These are phyloP conservation scores for Rhingia rostrata DNA, from an alignment of 2,888 invertebrate genomes.

Conservation along the genomic window DNA sequence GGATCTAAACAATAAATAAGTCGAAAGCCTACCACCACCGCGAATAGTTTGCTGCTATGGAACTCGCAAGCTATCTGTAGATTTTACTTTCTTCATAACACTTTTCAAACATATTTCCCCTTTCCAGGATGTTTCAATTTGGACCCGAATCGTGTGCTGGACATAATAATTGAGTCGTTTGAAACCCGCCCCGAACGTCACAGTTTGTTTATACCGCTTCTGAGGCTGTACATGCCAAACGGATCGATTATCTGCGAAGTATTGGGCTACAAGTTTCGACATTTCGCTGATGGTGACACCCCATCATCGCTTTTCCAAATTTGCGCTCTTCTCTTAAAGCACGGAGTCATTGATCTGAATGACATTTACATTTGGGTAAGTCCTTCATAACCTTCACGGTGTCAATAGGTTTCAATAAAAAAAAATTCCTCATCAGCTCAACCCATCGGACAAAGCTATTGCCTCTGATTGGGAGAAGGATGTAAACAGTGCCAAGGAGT, in stretches of 20 bases:
- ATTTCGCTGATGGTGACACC: constrained; percentile 86
- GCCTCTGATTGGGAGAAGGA: constrained; percentile 92
- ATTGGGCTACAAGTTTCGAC: constrained; percentile 95
- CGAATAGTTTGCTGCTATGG: too few relatives aligned
- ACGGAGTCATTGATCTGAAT: constrained; percentile 92
- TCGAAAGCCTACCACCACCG: background rate
- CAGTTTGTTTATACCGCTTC: constrained; percentile 92
- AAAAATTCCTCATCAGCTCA: constrained; percentile 85
- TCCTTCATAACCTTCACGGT: constrained; percentile 45
- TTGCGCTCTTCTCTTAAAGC: constrained; percentile 94
- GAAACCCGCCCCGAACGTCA: constrained; percentile 92
- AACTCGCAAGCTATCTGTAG: constrained; percentile 79
- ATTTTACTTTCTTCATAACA: too few relatives aligned
- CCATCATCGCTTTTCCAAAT: constrained; percentile 94
- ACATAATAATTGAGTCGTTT: constrained; percentile 97
- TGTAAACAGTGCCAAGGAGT: constrained; percentile 92
- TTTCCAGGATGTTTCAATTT: constrained; percentile 96
- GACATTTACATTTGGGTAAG: constrained; percentile 96
- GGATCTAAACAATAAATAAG: too few relatives aligned
- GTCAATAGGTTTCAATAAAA: background rate
- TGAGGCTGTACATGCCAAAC: constrained; percentile 94
- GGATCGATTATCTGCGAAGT: constrained; percentile 95
- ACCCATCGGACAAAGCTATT: constrained; percentile 93
- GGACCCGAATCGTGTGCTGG: constrained; percentile 98
- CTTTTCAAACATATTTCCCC: too few relatives aligned